A percentile compares a stretch with the other conserved stretches of the same genome.
Conservation (phyloP, 2,797 vertebrate genomes). For the Gephyroberyx darwinii region DNA sequence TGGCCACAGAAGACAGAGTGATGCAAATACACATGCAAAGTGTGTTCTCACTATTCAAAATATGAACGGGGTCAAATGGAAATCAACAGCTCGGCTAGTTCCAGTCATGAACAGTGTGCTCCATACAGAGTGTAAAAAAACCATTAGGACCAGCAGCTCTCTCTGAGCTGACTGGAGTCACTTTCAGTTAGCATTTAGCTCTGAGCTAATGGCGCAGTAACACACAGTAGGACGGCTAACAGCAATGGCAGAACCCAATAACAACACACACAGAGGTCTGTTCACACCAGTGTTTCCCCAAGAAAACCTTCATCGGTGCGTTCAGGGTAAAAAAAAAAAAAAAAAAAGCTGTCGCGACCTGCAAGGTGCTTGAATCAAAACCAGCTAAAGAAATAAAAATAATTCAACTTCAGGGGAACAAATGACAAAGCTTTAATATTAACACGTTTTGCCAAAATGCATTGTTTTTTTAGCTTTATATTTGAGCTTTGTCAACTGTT, state of each 20-base stretch:
- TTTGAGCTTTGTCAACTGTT: no score
- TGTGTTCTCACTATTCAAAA: conserved; percentile 1
- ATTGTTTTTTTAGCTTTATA: no score
- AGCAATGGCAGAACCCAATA: not conserved
- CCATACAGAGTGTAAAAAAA: not conserved
- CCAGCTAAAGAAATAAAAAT: no score
- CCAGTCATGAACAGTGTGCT: not conserved
- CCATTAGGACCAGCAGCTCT: not conserved
- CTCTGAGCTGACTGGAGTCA: no score
- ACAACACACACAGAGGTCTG: not conserved
- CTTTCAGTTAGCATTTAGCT: no score
- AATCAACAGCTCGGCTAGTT: not conserved
- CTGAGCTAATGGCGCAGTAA: no score
- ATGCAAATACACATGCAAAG: not conserved
- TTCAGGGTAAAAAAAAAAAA: not conserved
- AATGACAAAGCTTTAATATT: no score
- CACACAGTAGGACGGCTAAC: not conserved
- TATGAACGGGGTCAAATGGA: not conserved
- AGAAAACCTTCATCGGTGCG: not conserved
- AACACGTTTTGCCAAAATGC: no score
- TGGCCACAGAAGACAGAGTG: not conserved
- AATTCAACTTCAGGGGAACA: no score
- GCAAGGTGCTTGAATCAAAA: no score
- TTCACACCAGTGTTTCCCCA: not conserved
- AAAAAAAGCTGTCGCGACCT: no score